Base-by-base conservation (phyloP, 2,888 invertebrate species). In the Cerceris rybyensis region DNA sequence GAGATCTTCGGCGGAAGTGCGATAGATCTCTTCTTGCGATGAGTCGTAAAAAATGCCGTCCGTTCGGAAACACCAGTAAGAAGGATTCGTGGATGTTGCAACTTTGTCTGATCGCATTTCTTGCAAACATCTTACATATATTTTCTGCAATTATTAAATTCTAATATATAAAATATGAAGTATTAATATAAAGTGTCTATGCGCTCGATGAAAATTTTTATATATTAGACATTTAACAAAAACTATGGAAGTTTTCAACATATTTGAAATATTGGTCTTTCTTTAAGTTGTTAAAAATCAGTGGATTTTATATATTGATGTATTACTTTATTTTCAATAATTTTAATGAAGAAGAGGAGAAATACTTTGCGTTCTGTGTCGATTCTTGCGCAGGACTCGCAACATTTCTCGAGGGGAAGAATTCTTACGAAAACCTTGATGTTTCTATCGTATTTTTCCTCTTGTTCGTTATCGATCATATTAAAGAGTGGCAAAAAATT, bases 1-100 rank as follows among this genome's bases (percentile, higher is more conserved):
- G 28, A 93, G 86, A 41, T 89, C 91, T 7, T 84, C 81, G 16
- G 86, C 87, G n/a, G 92, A 86, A 8, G 80, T 75, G 2, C 87
- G 78, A 79, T 92, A 93, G 42, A 93, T 86, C 54, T 89, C 87
- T 4, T 88, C 84, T 76, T 93, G 93, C 0, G 88, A 88, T 11
- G 84, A 79, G 65, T 93, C 91, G 57, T 88, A 88, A 81, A 93
- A 93, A 16, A 93, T 83, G 11, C 92, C 92, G 79, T 93, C 91
- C 0, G 91, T 90, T 64, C 84, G 69, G 81, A 93, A 93, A 49
- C 89, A 88, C 92, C 93, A 93, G 84, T 90, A 93, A 49, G 85
- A 87, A 0, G 61, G 41, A n/a, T 81, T 72, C 61, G 81, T 86
- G 0, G 82, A 72, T 6, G 82, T 80, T 5, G 77, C 65, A 6